phyloP scores from a whole-genome alignment of 2,113 vertebrate genomes.

The Peromyscus californicus region DNA sequence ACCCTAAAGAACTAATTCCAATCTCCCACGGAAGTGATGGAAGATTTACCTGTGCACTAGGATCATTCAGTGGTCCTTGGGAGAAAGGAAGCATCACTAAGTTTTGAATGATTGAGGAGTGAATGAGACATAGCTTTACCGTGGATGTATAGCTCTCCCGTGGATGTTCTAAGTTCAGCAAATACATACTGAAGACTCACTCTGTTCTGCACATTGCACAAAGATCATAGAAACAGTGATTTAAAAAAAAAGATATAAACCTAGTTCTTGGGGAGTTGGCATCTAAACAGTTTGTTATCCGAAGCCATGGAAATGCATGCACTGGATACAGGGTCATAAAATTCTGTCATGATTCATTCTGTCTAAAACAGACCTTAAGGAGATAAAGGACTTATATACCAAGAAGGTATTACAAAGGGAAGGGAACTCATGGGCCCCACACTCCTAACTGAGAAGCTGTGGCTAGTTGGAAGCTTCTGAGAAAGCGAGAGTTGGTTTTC shows the following conservation, averaged over 20 bases:
- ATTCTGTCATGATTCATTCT: neutral
- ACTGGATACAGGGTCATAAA: neutral
- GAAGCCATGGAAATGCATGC: neutral
- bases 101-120: neutral
- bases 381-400: neutral
- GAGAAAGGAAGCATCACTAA: neutral
- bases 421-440: neutral
- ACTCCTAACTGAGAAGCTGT: neutral
- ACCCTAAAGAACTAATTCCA: slow-evolving; percentile 76
- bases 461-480: neutral
- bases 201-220: neutral
- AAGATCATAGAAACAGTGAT: neutral
- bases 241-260: neutral
- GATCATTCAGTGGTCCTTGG: neutral
- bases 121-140: neutral
- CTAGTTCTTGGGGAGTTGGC: neutral
- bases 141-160: neutral
- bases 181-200: rapidly evolving
- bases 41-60: neutral
- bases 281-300: neutral
- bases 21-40: slow-evolving; percentile 64
- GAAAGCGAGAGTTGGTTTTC: neutral
- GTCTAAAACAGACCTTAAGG: neutral
- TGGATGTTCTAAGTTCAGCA: neutral
- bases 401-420: neutral